These are phyloP conservation scores for Seladonia tumulorum DNA, from an alignment of 2,888 invertebrate species.

Conservation along the genomic window DNA sequence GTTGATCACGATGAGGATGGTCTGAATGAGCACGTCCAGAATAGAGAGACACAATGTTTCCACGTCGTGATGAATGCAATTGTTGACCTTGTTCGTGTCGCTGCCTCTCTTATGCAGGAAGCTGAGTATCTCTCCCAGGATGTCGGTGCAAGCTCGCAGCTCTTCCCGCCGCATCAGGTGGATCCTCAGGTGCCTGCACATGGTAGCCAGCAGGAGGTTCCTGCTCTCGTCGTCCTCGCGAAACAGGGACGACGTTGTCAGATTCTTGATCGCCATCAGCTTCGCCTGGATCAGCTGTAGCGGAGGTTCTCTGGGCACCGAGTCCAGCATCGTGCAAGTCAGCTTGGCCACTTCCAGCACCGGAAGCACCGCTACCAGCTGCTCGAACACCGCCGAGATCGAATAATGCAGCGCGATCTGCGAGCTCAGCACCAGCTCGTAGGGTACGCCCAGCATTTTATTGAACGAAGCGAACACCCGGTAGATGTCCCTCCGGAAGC, in stretches of 20 bases:
- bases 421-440: conserved; percentile 91
- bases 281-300: conserved; percentile 92
- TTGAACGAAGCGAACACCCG: conserved; percentile 92
- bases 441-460: conserved; percentile 89
- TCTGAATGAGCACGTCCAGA: conserved; percentile 93
- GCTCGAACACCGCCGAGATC: conserved; percentile 93
- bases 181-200: conserved; percentile 93
- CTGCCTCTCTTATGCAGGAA: conserved; percentile 86
- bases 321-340: conserved; percentile 92
- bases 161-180: conserved; percentile 94
- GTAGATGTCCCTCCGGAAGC: conserved; percentile 92
- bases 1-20: conserved; percentile 92
- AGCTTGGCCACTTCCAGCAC: conserved; percentile 92
- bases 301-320: conserved; percentile 88
- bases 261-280: conserved; percentile 92
- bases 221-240: conserved; percentile 92
- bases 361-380: conserved; percentile 90
- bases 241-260: conserved; percentile 90
- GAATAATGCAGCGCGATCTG: conserved; percentile 93
- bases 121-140: conserved; percentile 93
- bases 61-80: conserved; percentile 90
- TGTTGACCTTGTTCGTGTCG: conserved; percentile 86
- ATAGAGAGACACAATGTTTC: conserved; percentile 93
- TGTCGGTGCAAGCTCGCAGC: conserved; percentile 92
- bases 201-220: conserved; percentile 92